These are phyloP conservation scores for Microtus pennsylvanicus DNA, from an alignment of 2,113 vertebrate genomes.

Conservation along the genomic window DNA sequence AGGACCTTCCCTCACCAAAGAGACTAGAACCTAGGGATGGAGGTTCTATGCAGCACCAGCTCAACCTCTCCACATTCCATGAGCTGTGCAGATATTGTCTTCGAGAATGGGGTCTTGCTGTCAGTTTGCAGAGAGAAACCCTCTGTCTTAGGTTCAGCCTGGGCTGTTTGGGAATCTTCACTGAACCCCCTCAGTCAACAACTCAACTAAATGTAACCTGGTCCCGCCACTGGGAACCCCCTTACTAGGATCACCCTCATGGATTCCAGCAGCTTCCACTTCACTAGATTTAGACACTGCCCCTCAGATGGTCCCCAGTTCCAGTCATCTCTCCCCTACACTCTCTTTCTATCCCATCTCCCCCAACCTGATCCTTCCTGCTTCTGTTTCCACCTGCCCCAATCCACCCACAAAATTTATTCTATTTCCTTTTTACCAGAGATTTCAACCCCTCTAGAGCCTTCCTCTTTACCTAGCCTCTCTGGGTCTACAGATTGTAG, in stretches of 20 bases:
- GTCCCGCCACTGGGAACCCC: background rate
- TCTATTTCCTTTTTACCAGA: background rate
- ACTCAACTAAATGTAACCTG: background rate
- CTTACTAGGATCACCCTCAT: background rate
- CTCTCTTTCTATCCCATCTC: background rate
- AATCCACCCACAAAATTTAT: no score
- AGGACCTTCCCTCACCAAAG: no score
- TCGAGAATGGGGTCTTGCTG: background rate
- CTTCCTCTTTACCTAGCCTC: background rate
- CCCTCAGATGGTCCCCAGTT: background rate
- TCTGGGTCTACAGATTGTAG: background rate
- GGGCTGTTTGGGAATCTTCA: background rate
- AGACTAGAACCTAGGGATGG: background rate
- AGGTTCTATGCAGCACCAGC: background rate
- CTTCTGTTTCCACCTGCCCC: no score
- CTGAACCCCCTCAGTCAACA: background rate
- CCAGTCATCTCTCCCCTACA: background rate
- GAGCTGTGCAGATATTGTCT: background rate
- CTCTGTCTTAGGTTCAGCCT: background rate
- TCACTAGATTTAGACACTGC: background rate
- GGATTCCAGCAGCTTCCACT: background rate
- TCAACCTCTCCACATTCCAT: background rate
- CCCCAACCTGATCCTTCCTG: background rate
- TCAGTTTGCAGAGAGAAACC: background rate
- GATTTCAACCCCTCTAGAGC: background rate